Base-by-base conservation (phyloP, 2,113 vertebrate genomes). In the Bagarius yarrelli region DNA sequence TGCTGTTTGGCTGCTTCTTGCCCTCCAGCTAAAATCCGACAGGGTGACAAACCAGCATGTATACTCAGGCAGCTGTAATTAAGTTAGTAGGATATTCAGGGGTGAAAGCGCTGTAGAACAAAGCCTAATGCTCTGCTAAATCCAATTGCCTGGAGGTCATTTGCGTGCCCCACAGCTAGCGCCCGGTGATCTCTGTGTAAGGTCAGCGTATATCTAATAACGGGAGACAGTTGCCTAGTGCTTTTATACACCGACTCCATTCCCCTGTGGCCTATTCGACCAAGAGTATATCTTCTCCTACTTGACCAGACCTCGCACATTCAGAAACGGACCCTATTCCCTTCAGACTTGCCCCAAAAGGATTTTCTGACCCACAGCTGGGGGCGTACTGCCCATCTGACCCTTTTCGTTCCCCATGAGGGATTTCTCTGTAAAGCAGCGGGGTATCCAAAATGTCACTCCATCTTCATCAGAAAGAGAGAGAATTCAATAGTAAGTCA, bases 71-170 rank as follows among this genome's bases (percentile, higher is more conserved):
- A 56, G 59, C 40, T 52, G 73, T 83, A 64, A 86, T 82, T 82
- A 36, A 80, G 83, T 86, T 86, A 86, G 66, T 53, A 27, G 60
- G 59, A 61, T 59, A 73, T 79, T 81, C 76, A 70, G 78, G 77
- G 69, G 53, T 64, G 40, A 82, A 52, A 71, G 75, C 67, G 50
- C 59, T 64, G 47, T 44, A 67, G 83, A 80, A 75, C 55, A 79
- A 36, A 85, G 47, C 64, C 76, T 85, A 87, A 87, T 87, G 85
- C 84, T 78, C 30, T 75, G 75, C 50, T 80, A 80, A 82, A 85
- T 85, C 67, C 70, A 81, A 87, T 85, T 81, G 82, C 82, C 80
- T 66, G 52, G 53, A 80, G 81, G 81, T 85, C 81, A 74, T 74
- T 77, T 34, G 27, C 67, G 67, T 59, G 59, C 66, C 79, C 34